These are phyloP conservation scores for Ascidia mentula DNA, from an alignment of 23 tunicate genomes.

Conservation along the genomic window DNA sequence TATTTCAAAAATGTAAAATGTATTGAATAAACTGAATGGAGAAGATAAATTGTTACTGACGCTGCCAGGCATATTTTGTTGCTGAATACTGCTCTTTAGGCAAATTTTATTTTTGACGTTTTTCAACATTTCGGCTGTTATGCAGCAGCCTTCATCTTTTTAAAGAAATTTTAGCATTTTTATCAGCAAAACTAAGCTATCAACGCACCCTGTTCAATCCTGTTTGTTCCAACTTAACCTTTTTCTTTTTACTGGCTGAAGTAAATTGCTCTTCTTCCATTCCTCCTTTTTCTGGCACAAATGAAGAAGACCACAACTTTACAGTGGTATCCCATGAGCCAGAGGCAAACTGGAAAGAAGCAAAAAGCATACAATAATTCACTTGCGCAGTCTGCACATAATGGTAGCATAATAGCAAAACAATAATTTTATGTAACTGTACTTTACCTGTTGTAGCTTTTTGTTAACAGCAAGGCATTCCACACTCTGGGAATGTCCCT, in stretches of 20 bases:
- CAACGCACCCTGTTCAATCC: constrained; percentile 64
- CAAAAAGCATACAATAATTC: neutral
- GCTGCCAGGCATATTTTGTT: too few species aligned
- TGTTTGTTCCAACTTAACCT: constrained; percentile 51
- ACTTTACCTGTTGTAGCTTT: constrained; percentile 13
- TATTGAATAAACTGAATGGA: too few species aligned
- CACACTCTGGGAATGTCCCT: constrained; percentile 84
- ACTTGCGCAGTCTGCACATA: neutral
- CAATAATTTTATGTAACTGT: neutral
- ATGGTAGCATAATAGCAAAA: neutral
- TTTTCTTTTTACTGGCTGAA: constrained; percentile 44
- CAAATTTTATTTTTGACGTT: too few species aligned
- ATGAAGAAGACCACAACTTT: constrained; percentile 79
- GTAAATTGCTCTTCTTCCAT: constrained; percentile 37
- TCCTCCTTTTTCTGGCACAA: constrained; percentile 43
- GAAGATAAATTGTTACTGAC: too few species aligned
- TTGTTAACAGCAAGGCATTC: constrained; percentile 53
- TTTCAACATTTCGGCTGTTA: too few species aligned
- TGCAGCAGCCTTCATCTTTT: too few species aligned
- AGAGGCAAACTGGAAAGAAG: constrained; percentile 29
- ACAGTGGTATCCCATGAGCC: constrained; percentile 85
- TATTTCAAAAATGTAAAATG: too few species aligned
- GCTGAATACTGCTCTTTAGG: too few species aligned
- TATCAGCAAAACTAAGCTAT: too few species aligned
- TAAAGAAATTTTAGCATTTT: too few species aligned